Evolutionary conservation across 2,888 invertebrate genomes (phyloP).

Genomic region (Macrosoma leucophasiata): DNA sequence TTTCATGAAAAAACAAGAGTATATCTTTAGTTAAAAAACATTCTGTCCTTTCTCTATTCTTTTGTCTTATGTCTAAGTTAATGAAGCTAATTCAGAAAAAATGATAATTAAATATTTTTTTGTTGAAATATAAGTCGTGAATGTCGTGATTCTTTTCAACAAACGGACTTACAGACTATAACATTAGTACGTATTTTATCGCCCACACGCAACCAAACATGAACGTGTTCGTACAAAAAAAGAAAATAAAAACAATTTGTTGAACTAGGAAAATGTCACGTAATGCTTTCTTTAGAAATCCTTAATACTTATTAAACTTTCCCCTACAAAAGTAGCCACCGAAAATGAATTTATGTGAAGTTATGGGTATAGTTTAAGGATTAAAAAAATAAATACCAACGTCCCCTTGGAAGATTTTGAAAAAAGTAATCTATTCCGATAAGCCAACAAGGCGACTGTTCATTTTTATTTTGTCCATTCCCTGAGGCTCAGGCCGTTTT

Average conservation of each 20-base stretch:
- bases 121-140: too few species aligned
- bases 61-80: too few species aligned
- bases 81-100: too few species aligned
- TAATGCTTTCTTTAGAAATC: slow-evolving; percentile 33
- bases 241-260: slow-evolving; percentile 36
- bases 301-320: too few species aligned
- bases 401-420: slow-evolving; percentile 57
- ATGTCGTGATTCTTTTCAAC: too few species aligned
- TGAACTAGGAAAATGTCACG: slow-evolving; percentile 39
- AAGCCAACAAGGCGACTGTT: slow-evolving; percentile 69
- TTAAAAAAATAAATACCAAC: slow-evolving; percentile 42
- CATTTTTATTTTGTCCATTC: slow-evolving; percentile 72
- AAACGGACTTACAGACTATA: slow-evolving; percentile 51
- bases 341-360: too few species aligned
- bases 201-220: slow-evolving; percentile 54
- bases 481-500: slow-evolving; percentile 63
- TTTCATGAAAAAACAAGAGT: too few species aligned
- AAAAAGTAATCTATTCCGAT: slow-evolving; percentile 72
- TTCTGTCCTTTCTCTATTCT: too few species aligned
- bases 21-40: too few species aligned
- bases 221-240: slow-evolving; percentile 46
- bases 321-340: too few species aligned
- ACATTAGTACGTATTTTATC: slow-evolving; percentile 55
- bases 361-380: slow-evolving; percentile 38
- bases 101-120: too few species aligned